Conservation (phyloP, 2,797 vertebrate species). For the Podargus strigoides region DNA sequence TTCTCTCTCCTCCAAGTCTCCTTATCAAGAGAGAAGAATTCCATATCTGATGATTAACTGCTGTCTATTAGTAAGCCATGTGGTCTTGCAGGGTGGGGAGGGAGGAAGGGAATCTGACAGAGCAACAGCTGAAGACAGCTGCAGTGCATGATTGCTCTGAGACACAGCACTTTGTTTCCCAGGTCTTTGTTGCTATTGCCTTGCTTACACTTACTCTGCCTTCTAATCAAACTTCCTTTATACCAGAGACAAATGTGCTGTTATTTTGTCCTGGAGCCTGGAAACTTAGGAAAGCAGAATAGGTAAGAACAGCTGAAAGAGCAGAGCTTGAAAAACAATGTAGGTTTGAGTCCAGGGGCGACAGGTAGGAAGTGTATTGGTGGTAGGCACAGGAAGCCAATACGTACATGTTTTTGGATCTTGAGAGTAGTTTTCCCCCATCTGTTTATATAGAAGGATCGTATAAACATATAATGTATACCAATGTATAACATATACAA, state of each 20-base stretch:
- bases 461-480: background rate
- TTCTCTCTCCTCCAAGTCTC: background rate
- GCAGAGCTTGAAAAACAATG: accelerated
- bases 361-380: background rate
- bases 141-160: background rate
- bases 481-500: too few species aligned
- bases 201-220: background rate
- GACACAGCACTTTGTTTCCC: background rate
- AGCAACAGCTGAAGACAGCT: background rate
- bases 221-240: background rate
- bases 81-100: background rate
- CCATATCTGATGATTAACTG: background rate
- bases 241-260: background rate
- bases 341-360: background rate
- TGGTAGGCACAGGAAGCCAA: background rate
- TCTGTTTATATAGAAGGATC: background rate
- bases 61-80: background rate
- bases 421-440: background rate
- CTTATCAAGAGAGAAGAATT: background rate
- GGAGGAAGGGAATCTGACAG: background rate
- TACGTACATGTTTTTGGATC: accelerated
- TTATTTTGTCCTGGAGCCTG: background rate
- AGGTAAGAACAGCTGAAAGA: background rate
- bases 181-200: background rate
- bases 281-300: background rate